These are phyloP conservation scores for Tiliqua scincoides DNA, from an alignment of 2,113 vertebrate genomes.

Conservation along the genomic window DNA sequence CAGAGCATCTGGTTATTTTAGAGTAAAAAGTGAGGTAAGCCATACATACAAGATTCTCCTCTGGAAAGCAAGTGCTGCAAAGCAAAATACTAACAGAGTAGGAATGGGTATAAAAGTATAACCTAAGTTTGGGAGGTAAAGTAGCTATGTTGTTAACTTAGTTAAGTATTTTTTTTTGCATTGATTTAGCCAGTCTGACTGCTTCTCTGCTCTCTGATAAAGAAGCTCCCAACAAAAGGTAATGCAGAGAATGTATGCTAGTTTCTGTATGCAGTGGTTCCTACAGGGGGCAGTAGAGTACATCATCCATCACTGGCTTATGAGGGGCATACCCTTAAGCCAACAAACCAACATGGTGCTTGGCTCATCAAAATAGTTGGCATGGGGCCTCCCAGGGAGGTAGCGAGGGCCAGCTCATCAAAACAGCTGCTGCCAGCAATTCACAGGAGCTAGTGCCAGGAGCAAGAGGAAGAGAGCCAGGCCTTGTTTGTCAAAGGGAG, in stretches of 20 bases:
- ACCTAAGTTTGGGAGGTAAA: not conserved
- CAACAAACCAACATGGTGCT: conserved; percentile 30
- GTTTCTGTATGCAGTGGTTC: not conserved
- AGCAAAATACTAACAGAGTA: not conserved
- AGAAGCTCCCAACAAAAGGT: not conserved
- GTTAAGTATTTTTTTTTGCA: not conserved
- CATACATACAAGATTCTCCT: not conserved
- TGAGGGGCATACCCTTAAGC: not conserved
- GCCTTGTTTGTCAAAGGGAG: conserved; percentile 24
- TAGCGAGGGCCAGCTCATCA: conserved; percentile 29
- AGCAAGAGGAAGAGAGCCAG: accelerated
- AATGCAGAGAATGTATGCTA: not conserved
- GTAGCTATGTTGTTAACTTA: no score
- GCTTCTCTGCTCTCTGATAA: not conserved
- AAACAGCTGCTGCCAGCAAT: conserved; percentile 59
- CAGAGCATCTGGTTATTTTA: not conserved
- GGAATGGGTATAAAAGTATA: not conserved
- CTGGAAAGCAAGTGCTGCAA: not conserved
- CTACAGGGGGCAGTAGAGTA: conserved; percentile 17
- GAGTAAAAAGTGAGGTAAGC: not conserved
- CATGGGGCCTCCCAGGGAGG: conserved; percentile 19
- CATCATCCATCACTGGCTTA: conserved; percentile 2
- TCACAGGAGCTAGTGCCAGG: conserved; percentile 38
- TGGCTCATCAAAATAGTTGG: conserved; percentile 51
- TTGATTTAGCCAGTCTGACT: not conserved